Evolutionary conservation across 2,113 vertebrate species (phyloP).

Genomic region (western clawed frog (Xenopus tropicalis)): UCB_Xtro_10.0 CM004452.2:18204501-18205000

Average conservation of each 20-base stretch:
- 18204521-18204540: neutral
- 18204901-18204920: too few species aligned
- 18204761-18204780: neutral
- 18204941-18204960: too few species aligned
- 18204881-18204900: too few species aligned
- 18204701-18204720: neutral
- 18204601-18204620: neutral
- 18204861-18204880: too few species aligned
- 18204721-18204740: neutral
- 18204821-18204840: too few species aligned
- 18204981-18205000: too few species aligned
- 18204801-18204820: too few species aligned
- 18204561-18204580: conserved; percentile 1
- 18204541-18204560: conserved; percentile 6
- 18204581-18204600: neutral
- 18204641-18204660: neutral
- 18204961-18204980: too few species aligned
- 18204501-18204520: too few species aligned
- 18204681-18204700: neutral
- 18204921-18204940: too few species aligned
- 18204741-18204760: neutral
- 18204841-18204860: too few species aligned
- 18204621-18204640: neutral
- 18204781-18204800: too few species aligned
- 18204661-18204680: conserved; percentile 5